Percentiles rank a stretch among this genome's conserved stretches.
These are phyloP conservation scores for Danaus chrysippus DNA, from an alignment of 2,888 invertebrate species.

Conservation along the genomic window DNA sequence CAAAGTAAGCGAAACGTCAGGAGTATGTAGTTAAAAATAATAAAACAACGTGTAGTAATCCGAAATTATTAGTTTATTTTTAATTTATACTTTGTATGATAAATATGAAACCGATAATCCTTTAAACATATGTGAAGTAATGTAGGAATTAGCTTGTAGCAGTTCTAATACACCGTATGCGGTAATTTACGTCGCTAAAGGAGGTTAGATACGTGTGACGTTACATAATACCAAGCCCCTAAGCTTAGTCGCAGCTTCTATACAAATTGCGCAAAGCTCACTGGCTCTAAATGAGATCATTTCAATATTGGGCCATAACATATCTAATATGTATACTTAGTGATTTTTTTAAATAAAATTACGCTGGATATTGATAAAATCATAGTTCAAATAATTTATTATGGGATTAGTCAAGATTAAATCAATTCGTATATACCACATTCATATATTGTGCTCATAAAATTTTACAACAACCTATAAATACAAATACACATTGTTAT, in stretches of 20 bases:
- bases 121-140: constrained; percentile 13
- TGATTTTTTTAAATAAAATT: background rate
- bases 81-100: too few species aligned
- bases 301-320: too few species aligned
- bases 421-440: background rate
- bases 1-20: too few species aligned
- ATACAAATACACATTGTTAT: constrained; percentile 20
- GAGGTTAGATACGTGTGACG: constrained; percentile 43
- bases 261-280: constrained; percentile 55
- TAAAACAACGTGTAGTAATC: too few species aligned
- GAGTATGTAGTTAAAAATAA: too few species aligned
- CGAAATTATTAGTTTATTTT: too few species aligned
- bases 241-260: constrained; percentile 57
- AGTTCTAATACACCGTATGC: constrained; percentile 48
- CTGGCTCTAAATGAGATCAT: constrained; percentile 23
- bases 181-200: constrained; percentile 57
- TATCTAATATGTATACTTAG: too few species aligned
- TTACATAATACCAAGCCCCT: constrained; percentile 65
- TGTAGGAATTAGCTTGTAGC: constrained; percentile 9
- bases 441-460: constrained; percentile 7
- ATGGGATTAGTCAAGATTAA: background rate
- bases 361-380: too few species aligned
- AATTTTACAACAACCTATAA: constrained; percentile 16
- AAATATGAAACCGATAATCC: background rate
- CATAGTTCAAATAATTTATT: background rate